A percentile compares a stretch with the other conserved stretches of the same genome.
phyloP scores from a whole-genome alignment of 2,888 invertebrate genomes.

The Heliconius hortense region DNA sequence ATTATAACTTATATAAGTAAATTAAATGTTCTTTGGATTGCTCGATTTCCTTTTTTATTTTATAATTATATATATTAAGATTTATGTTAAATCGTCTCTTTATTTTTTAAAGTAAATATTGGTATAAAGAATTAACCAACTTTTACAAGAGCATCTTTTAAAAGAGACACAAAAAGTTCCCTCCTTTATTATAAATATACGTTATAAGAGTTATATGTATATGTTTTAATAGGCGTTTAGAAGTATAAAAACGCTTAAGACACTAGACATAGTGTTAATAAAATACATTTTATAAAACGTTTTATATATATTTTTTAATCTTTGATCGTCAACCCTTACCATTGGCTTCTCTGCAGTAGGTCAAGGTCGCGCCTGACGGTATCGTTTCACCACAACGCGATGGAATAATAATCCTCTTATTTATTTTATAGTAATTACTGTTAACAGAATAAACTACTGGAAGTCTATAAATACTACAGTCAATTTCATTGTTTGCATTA shows the following conservation, averaged over 20 bases:
- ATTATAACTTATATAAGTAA: neutral
- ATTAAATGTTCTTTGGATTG: neutral
- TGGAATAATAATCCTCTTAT: conserved; percentile 11
- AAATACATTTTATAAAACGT: neutral
- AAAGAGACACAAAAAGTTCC: neutral
- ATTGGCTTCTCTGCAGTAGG: conserved; percentile 15
- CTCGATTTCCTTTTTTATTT: too few species aligned
- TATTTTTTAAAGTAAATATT: neutral
- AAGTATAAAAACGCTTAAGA: neutral
- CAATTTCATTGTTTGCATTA: neutral
- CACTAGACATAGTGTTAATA: too few species aligned
- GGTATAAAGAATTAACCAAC: neutral
- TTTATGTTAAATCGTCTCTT: neutral
- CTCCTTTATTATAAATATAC: neutral
- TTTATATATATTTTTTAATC: neutral
- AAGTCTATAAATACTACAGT: neutral
- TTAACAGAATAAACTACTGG: neutral
- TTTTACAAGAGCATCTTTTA: neutral
- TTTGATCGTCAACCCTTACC: conserved; percentile 11
- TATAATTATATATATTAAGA: too few species aligned
- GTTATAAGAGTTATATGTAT: neutral
- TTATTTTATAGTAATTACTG: conserved; percentile 1
- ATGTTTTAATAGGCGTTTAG: too few species aligned
- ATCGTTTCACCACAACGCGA: conserved; percentile 18
- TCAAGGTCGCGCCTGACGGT: conserved; percentile 21